A percentile compares a stretch with the other conserved stretches of the same genome.
phyloP scores from a whole-genome alignment of 2,888 invertebrate genomes.

The Asteroscopus sphinx region DNA sequence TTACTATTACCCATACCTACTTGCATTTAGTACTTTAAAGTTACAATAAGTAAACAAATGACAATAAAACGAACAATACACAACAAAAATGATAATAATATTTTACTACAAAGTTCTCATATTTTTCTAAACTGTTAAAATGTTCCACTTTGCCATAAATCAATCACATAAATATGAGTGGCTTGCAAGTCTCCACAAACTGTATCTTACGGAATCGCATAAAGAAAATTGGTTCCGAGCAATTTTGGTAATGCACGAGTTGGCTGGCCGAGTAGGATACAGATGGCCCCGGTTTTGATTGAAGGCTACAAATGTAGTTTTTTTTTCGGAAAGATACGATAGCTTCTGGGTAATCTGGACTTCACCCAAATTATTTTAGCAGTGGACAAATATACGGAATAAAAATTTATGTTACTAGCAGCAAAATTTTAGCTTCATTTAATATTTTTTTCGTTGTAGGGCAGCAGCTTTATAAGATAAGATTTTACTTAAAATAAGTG shows the following conservation, averaged over 20 bases:
- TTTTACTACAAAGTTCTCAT: not conserved
- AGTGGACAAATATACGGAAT: constrained; percentile 2
- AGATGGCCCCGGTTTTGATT: constrained; percentile 76
- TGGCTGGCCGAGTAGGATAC: constrained; percentile 75
- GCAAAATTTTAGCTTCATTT: too few species aligned
- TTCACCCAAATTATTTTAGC: constrained; percentile 31
- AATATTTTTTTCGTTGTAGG: too few species aligned
- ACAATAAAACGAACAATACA: not conserved
- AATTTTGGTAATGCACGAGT: constrained; percentile 86
- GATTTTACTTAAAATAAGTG: too few species aligned
- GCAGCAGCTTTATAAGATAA: too few species aligned
- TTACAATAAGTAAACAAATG: not conserved
- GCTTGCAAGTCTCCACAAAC: constrained; percentile 69
- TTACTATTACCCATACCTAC: too few species aligned
- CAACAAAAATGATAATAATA: not conserved
- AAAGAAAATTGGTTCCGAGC: constrained; percentile 84
- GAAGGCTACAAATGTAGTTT: constrained; percentile 68
- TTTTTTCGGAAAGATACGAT: constrained; percentile 35
- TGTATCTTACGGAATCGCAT: constrained; percentile 76
- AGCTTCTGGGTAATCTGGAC: constrained; percentile 43
- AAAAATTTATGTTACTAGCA: too few species aligned
- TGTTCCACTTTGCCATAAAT: constrained; percentile 40
- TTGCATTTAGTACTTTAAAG: too few species aligned
- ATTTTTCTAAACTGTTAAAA: constrained; percentile 39
- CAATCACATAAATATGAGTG: constrained; percentile 70